Evolutionary conservation across 30 jellyfish, hydroid and myxozoan species (phyloP).

Genomic region (Hydractinia symbiolongicarpus): DNA sequence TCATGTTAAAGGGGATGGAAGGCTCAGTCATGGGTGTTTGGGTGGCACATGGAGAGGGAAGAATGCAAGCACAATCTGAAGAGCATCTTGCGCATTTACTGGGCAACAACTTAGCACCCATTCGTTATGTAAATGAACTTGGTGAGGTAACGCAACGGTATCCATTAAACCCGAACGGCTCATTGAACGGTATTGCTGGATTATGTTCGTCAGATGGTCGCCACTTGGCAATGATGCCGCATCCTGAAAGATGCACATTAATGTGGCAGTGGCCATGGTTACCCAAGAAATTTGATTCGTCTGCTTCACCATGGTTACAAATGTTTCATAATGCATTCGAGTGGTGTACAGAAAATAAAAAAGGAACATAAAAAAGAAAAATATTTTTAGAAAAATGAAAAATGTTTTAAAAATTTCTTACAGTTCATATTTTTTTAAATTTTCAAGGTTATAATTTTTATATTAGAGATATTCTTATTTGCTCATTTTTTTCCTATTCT

Average conservation of each 20-base stretch:
- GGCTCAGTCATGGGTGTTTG: constrained; percentile 69
- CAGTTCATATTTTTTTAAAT: too few species aligned
- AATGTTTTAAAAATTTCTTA: too few species aligned
- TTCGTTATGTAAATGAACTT: constrained; percentile 64
- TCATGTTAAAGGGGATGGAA: constrained; percentile 69
- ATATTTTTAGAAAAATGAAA: too few species aligned
- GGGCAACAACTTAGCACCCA: constrained; percentile 35
- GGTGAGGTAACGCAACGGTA: constrained; percentile 48
- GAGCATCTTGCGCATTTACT: neutral
- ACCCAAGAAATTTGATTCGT: constrained; percentile 28
- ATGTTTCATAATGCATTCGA: constrained; percentile 77
- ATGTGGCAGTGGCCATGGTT: constrained; percentile 85
- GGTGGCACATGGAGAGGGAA: constrained; percentile 96
- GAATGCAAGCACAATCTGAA: constrained; percentile 41
- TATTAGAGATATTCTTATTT: too few species aligned
- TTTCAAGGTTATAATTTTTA: too few species aligned
- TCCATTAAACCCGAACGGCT: constrained; percentile 81
- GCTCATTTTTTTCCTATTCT: too few species aligned
- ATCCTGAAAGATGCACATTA: constrained; percentile 70
- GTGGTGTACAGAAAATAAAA: constrained; percentile 46
- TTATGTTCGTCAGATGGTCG: constrained; percentile 85
- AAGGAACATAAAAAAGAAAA: neutral
- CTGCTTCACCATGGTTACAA: constrained; percentile 79
- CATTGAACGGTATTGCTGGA: constrained; percentile 82
- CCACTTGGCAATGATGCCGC: constrained; percentile 93